Base-by-base conservation (phyloP, 2,113 vertebrate species). In the Isichthys henryi region DNA sequence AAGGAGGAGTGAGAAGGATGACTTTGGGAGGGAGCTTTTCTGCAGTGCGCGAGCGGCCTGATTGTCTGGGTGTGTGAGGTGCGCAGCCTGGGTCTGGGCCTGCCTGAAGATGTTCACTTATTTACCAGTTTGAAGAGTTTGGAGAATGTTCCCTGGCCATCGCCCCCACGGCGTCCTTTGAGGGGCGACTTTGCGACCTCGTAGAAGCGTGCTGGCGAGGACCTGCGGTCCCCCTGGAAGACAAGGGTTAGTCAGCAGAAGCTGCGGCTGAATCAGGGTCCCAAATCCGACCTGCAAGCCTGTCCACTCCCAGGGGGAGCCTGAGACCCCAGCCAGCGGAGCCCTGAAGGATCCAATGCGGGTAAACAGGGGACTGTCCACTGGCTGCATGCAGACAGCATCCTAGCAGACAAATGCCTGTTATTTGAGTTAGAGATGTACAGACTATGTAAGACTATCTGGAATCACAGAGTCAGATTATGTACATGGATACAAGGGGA, bases 101-200 rank as follows among this genome's bases (percentile, higher is more conserved):
- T 88, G 53, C 10, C 5, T n/a, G 87, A 8, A n/a, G 48, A 23
- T 43, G 56, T 53, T 43, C 35, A 17, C 56, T 82, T 93, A 92
- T 23, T 97, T 98, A 99, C 98, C 98, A 98, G 97, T 95, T 97
- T 99, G 96, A 99, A 99, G 96, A 99, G 97, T 96, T 92, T 98
- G 95, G 98, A 98, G 94, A 99, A 97, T 91, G 97, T 95, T 90
- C 98, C 96, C 95, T 98, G 97, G 93, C 97, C 97, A 45, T 98
- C 98, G 91, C 96, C 96, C 50, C 96, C 96, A 95, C 97, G 98
- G 94, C 98, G 96, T 91, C 96, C 97, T 96, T 91, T 92, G 21
- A 94, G 94, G 86, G 94, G 94, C 89, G 95, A 94, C 19, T 88
- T 88, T 39, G 87, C 87, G 9, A n/a, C 87, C 56, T 88, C 87